Base-by-base conservation (phyloP, 2,113 vertebrate genomes). In the Toxotes chatareus region DNA sequence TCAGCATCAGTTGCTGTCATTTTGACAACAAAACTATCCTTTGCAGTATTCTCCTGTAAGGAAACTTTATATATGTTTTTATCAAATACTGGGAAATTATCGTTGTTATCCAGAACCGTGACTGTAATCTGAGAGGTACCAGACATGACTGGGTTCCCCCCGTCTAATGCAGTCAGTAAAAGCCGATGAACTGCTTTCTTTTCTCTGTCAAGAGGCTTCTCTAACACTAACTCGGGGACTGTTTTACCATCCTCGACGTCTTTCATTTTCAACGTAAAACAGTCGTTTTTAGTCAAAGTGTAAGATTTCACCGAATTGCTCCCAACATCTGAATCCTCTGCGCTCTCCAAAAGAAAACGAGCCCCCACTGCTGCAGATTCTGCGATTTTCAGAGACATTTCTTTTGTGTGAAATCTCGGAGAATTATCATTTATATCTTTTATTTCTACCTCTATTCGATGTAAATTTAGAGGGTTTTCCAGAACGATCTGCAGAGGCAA, bases 71-170 rank as follows among this genome's bases (percentile, higher is more conserved):
- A 97, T 1, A 80, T n/a, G 0, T 89, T 77, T 17, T 95, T 90
- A 16, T 95, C 84, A 21, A 97, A 98, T 4, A 94, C 90, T 0
- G 97, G 97, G 4, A 94, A 92, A 31, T 98, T 97, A 75, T 98
- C 97, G 49, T 97, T 98, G 7, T 87, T 79, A 69, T 98, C 97
- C 7, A 91, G 79, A 1, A 94, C 90, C n/a, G 27, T 71, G 19
- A 94, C 60, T 1, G 14, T 79, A 3, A 94, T 88, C 65, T 87
- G 32, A 5, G 91, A 74, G 3, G 89, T 93, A 0, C 92, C 93
- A 3, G 92, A 88, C 78, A 73, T 83, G 0, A 79, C 82, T 1
- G 92, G 91, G 69, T 86, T 90, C 3, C 93, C 93, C 0, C 93
- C 93, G 36, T 94, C 92, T 21, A 92, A 44, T 1, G 93, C 93